Evolutionary conservation across 2,888 invertebrate species (phyloP).

Genomic region (Automeris io): DNA sequence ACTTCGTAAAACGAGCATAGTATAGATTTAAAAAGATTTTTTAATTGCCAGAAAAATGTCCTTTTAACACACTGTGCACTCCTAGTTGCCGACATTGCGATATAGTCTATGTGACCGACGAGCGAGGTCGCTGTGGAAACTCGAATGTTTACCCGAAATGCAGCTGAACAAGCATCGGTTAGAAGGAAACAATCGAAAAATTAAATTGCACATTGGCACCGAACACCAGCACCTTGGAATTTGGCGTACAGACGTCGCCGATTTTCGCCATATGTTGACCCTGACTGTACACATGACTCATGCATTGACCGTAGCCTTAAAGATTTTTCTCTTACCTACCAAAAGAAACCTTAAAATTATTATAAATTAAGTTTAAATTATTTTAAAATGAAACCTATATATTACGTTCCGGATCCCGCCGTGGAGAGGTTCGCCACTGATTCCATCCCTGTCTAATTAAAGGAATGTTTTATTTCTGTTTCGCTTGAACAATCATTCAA

Average conservation of each 20-base stretch:
- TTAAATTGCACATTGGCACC: slow-evolving; percentile 25
- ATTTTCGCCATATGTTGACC: slow-evolving; percentile 73
- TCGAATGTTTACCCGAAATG: not conserved
- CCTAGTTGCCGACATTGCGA: not conserved
- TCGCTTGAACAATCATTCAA: slow-evolving; percentile 54
- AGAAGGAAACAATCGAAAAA: slow-evolving; percentile 19
- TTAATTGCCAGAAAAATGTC: too few species aligned
- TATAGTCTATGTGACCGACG: not conserved
- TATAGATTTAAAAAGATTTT: too few species aligned
- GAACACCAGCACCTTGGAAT: slow-evolving; percentile 38
- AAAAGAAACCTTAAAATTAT: slow-evolving; percentile 13
- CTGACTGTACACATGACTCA: slow-evolving; percentile 41
- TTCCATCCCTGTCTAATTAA: slow-evolving; percentile 48
- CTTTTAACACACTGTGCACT: too few species aligned
- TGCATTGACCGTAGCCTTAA: slow-evolving; percentile 22
- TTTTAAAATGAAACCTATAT: slow-evolving; percentile 22
- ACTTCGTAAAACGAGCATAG: too few species aligned
- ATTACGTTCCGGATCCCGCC: slow-evolving; percentile 20
- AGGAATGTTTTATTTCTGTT: slow-evolving; percentile 59
- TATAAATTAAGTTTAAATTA: slow-evolving; percentile 13
- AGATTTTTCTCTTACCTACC: slow-evolving; percentile 10
- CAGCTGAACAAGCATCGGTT: slow-evolving; percentile 1
- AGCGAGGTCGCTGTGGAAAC: slow-evolving; percentile 2
- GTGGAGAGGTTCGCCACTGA: slow-evolving; percentile 26
- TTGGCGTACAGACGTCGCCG: slow-evolving; percentile 44